Conservation (phyloP, 2,113 vertebrate genomes). For the Rhizomys pruinosus region DNA sequence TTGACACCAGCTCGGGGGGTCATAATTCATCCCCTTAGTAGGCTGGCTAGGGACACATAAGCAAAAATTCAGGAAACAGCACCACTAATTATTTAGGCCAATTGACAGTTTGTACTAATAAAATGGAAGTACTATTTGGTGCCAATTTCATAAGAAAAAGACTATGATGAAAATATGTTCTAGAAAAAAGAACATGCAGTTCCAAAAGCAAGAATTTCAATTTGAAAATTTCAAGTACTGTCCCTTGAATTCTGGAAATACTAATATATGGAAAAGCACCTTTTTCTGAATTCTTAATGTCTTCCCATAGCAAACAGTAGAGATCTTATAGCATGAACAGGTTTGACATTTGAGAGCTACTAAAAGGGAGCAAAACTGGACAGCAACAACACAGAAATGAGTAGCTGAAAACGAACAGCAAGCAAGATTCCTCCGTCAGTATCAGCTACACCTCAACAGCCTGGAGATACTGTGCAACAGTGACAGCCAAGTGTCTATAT, state of each 20-base stretch:
- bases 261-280: neutral
- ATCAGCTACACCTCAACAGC: no score
- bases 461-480: no score
- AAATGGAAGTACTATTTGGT: conserved; percentile 34
- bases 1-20: neutral
- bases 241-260: conserved; percentile 48
- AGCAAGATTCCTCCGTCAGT: no score
- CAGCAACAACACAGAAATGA: neutral
- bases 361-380: neutral
- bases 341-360: neutral
- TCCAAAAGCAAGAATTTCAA: conserved; percentile 58
- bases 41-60: neutral
- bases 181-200: neutral
- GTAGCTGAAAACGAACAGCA: neutral
- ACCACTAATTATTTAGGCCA: conserved; percentile 31
- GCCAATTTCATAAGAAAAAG: conserved; percentile 42
- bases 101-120: conserved; percentile 42
- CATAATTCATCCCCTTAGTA: neutral
- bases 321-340: conserved; percentile 36
- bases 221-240: neutral
- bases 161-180: conserved; percentile 6
- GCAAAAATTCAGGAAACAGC: conserved; percentile 14
- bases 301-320: neutral
- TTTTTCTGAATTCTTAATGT: conserved; percentile 6
- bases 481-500: no score